Conservation (phyloP, 2,797 vertebrate species). For the Hoplostethus atlanticus region DNA sequence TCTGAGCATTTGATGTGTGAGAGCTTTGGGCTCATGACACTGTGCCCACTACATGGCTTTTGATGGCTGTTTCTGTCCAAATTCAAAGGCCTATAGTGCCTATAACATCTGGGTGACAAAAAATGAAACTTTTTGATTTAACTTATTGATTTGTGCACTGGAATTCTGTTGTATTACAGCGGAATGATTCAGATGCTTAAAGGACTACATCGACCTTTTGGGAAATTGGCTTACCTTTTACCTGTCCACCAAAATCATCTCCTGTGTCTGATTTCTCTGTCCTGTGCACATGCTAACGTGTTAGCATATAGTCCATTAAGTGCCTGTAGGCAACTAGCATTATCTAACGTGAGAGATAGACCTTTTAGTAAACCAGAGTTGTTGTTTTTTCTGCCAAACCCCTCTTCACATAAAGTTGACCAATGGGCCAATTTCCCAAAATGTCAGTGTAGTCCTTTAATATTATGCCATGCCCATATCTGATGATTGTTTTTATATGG, state of each 20-base stretch:
- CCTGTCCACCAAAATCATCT: no score
- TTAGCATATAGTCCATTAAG: no score
- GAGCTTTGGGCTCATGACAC: not conserved
- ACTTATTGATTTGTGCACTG: not conserved
- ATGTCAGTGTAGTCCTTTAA: not conserved
- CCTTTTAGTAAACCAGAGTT: no score
- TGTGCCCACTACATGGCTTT: not conserved
- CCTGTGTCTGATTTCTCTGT: no score
- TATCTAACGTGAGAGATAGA: no score
- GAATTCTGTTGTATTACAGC: not conserved
- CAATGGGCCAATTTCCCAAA: no score
- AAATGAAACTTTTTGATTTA: not conserved
- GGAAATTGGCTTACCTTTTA: no score
- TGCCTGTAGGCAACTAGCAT: no score
- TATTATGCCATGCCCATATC: not conserved
- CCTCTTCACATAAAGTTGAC: no score
- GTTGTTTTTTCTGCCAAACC: no score
- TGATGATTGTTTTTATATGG: not conserved
- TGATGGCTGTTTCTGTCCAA: slow-evolving; percentile 11
- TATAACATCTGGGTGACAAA: not conserved
- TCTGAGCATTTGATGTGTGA: slow-evolving; percentile 21
- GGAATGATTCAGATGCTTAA: not conserved
- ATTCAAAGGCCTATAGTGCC: not conserved
- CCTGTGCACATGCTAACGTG: no score
- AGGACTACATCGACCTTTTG: no score